Evolutionary conservation across 2,888 invertebrate genomes (phyloP).

Genomic region (Beris morrisii): DNA sequence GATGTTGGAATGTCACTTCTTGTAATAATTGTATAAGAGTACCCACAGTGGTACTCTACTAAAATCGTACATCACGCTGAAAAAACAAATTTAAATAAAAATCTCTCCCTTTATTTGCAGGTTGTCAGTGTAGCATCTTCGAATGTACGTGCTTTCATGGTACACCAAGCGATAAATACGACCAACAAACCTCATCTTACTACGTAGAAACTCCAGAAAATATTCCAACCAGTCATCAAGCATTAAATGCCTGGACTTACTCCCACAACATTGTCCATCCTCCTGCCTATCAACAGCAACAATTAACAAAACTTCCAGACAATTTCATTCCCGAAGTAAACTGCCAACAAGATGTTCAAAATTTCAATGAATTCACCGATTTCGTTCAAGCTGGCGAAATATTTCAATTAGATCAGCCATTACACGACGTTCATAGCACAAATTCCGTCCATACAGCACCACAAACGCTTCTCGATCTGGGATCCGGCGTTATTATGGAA

Average conservation of each 20-base stretch:
- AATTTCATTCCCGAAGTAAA: not conserved
- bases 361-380: not conserved
- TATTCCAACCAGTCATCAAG: not conserved
- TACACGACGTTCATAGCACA: constrained; percentile 46
- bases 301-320: not conserved
- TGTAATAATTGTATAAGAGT: too few relatives aligned
- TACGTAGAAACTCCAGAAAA: not conserved
- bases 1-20: too few relatives aligned
- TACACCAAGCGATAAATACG: not conserved
- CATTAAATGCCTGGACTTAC: too few relatives aligned
- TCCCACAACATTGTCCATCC: not conserved
- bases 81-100: too few relatives aligned
- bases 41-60: too few relatives aligned
- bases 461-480: constrained; percentile 71
- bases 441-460: constrained; percentile 57
- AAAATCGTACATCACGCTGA: too few relatives aligned
- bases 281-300: not conserved
- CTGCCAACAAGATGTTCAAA: not conserved
- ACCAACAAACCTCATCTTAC: not conserved
- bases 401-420: constrained; percentile 73
- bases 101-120: not conserved
- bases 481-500: constrained; percentile 58
- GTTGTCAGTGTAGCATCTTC: not conserved
- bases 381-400: constrained; percentile 66
- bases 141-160: too few relatives aligned